Percentiles rank a stretch among this genome's conserved stretches.
Evolutionary conservation across 2,113 vertebrate species (phyloP).

Genomic region (Larimichthys polyactis): DNA sequence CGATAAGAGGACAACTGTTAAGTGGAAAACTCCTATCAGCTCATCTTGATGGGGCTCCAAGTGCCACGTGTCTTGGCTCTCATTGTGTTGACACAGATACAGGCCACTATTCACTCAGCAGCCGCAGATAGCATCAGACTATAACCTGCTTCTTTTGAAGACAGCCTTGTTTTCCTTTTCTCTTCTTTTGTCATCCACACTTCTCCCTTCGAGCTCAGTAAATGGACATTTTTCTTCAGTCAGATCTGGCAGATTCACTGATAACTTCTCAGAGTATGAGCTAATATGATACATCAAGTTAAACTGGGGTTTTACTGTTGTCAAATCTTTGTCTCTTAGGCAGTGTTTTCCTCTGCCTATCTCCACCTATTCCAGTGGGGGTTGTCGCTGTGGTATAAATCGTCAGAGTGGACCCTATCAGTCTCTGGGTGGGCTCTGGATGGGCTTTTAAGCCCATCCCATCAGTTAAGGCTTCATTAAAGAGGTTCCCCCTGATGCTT

Average conservation of each 20-base stretch:
- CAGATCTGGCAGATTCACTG: constrained; percentile 45
- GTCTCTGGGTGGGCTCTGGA: constrained; percentile 79
- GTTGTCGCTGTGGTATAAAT: constrained; percentile 74
- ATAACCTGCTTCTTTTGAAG: constrained; percentile 73
- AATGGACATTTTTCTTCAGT: constrained; percentile 34
- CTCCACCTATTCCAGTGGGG: constrained; percentile 32
- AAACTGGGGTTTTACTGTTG: constrained; percentile 22
- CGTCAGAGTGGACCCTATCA: constrained; percentile 69
- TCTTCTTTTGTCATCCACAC: constrained; percentile 26
- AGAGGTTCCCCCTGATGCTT: constrained; percentile 70
- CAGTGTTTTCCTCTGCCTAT: constrained; percentile 40
- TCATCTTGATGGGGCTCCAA: constrained; percentile 70
- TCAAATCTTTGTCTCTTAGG: constrained; percentile 29
- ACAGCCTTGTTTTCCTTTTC: constrained; percentile 44
- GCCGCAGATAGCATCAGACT: constrained; percentile 78
- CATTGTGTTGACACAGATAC: constrained; percentile 69
- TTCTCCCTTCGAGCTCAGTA: constrained; percentile 24
- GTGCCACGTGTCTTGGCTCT: constrained; percentile 69
- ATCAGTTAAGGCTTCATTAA: constrained; percentile 87
- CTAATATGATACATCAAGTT: constrained; percentile 20
- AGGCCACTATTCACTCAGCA: constrained; percentile 43
- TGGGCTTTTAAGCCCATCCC: constrained; percentile 81
- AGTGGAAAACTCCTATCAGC: constrained; percentile 61
- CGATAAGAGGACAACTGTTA: constrained; percentile 57
- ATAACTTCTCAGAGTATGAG: constrained; percentile 30